Base-by-base conservation (phyloP, 2,797 vertebrate genomes). In the Borostomias antarcticus region DNA sequence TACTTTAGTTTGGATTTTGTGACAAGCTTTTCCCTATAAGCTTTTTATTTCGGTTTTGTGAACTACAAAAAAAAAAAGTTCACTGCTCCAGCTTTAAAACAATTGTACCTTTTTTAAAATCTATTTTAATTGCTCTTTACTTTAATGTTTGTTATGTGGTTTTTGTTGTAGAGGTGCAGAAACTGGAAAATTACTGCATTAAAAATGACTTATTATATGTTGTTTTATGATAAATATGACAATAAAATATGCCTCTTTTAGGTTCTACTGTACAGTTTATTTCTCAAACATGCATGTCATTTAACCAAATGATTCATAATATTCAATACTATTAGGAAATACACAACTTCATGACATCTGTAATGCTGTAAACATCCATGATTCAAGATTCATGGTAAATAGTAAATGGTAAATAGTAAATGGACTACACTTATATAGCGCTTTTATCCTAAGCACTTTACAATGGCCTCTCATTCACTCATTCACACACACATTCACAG, bases 171-270 rank as follows among this genome's bases (percentile, higher is more conserved):
- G 50, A 69, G 48, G 53, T 73, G 61, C 57, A 59, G 47, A 70
- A 82, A 84, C 76, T 82, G 80, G 76, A 84, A 75, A 59, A 57
- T 48, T 63, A 62, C 75, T 80, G 70, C 63, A 63, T 47, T 62
- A 23, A 53, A 66, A 30, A 13, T 50, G 35, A 58, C n/a, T n/a
- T n/a, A 5, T 17, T 5, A 62, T 21, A 10, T 60, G 32, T 61
- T 65, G 35, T 63, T 52, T 51, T 59, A 13, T 43, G 50, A 50
- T 59, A 53, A 15, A 45, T 32, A 64, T 51, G 56, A 59, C 47
- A 67, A 58, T 66, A 75, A 73, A 69, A 28, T 61, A 7, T 58
- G 47, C 64, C 61, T 72, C 21, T 62, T 69, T n/a, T 26, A 37
- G 51, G 59, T 67, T 59, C n/a, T 48, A 45, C 17, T 29, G 43